Base-by-base conservation (phyloP, 2,797 vertebrate species). In the Sciaenops ocellatus region DNA sequence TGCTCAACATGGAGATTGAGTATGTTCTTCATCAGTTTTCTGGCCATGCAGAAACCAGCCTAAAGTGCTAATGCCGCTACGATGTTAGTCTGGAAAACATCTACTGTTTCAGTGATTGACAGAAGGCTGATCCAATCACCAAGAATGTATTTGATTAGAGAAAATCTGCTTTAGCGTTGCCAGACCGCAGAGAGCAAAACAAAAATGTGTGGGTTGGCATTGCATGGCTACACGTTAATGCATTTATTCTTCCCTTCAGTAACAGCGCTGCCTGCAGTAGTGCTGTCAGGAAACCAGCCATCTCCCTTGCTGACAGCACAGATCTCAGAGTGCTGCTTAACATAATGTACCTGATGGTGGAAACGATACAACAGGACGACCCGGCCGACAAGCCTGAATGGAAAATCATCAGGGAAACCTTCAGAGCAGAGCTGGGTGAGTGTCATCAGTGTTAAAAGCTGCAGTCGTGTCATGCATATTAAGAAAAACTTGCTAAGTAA, bases 1-100 rank as follows among this genome's bases (percentile, higher is more conserved):
- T 99, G 81, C 97, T 99, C 68, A 99, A 98, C 95, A 99, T 99
- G 98, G 98, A 99, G 89, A 98, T 99, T 0, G 98, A 99, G 98
- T 99, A 95, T 93, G 96, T 92, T 38, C 9, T 73, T 13, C 2
- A 26, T 66, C 26, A 16, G 12, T 61, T 75, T 82, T 59, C 0
- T 65, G 56, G 30, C 1, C 15, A 15, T 13, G 10, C 4, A 51
- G 15, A 73, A 42, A 15, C 22, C 34, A 34, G 17, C 41, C 4
- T 16, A 48, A 42, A 51, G 28, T 3, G 2, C 34, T n/a, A 24
- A 18, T 9, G 0, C 6, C 7, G n/a, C 15, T 28, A 11, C 20
- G 6, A 17, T 59, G 41, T 51, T 44, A 30, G 20, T 54, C 16
- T 9, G 1, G 11, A n/a, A n/a, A n/a, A n/a, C n/a, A n/a, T n/a